Conservation (phyloP, 2,113 vertebrate species). For the Sturnus vulgaris region DNA sequence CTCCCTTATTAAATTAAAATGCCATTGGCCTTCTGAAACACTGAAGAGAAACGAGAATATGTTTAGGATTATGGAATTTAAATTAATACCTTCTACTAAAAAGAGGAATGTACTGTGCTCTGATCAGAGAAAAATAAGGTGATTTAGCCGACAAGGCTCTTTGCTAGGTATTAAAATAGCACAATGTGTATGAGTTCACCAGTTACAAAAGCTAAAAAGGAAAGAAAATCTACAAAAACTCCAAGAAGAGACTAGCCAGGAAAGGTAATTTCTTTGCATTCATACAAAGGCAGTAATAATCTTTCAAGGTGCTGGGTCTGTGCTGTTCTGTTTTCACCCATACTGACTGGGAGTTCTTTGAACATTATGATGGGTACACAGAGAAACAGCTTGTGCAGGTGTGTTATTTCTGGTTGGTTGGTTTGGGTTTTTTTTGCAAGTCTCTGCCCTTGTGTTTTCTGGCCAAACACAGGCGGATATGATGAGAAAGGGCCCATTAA, state of each 20-base stretch:
- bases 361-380: background rate
- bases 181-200: constrained; percentile 24
- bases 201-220: constrained; percentile 4
- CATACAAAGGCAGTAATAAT: background rate
- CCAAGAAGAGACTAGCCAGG: background rate
- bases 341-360: background rate
- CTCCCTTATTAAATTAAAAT: constrained; percentile 59
- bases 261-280: background rate
- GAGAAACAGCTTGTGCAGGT: background rate
- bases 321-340: background rate
- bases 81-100: constrained; percentile 63
- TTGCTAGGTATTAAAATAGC: constrained; percentile 59
- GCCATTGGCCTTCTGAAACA: constrained; percentile 57
- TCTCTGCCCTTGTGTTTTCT: background rate
- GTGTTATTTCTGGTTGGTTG: background rate
- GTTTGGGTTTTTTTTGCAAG: background rate
- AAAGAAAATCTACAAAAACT: constrained; percentile 5
- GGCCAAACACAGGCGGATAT: background rate
- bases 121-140: constrained; percentile 55
- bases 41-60: constrained; percentile 44
- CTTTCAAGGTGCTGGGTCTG: background rate
- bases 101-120: constrained; percentile 31
- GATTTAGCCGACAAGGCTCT: constrained; percentile 57
- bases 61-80: constrained; percentile 67
- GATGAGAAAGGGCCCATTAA: background rate